Conservation (phyloP, 2,888 invertebrate species). For the Caenorhabditis sulstoni region DNA sequence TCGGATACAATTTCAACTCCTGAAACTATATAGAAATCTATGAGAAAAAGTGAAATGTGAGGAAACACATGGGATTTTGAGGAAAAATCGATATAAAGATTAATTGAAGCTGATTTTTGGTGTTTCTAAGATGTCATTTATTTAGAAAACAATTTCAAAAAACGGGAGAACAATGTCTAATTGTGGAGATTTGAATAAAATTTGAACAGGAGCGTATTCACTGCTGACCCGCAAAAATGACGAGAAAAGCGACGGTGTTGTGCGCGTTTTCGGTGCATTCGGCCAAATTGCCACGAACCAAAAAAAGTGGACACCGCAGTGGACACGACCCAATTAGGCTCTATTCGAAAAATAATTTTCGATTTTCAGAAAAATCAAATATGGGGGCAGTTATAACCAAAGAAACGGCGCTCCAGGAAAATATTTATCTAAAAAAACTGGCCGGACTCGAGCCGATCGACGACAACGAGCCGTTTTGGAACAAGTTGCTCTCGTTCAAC, state of each 20-base stretch:
- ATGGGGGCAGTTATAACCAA: slow-evolving; percentile 68
- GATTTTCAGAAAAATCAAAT: slow-evolving; percentile 50
- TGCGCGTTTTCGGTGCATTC: slow-evolving; percentile 19
- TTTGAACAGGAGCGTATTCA: slow-evolving; percentile 16
- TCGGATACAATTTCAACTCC: too few relatives aligned
- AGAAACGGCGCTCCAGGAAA: slow-evolving; percentile 67
- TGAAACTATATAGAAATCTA: too few relatives aligned
- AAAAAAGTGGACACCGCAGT: background rate
- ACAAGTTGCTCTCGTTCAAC: slow-evolving; percentile 90
- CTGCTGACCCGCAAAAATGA: slow-evolving; percentile 15
- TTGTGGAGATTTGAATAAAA: slow-evolving; percentile 1
- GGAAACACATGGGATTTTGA: background rate
- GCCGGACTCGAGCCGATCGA: slow-evolving; percentile 86
- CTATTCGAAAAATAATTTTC: slow-evolving; percentile 5
- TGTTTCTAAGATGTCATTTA: too few relatives aligned
- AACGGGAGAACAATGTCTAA: background rate
- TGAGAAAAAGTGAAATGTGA: too few relatives aligned
- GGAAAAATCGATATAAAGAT: too few relatives aligned
- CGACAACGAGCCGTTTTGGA: slow-evolving; percentile 94
- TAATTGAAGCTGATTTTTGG: too few relatives aligned
- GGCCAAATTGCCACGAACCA: slow-evolving; percentile 16
- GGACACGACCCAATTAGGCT: background rate
- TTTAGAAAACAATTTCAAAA: background rate
- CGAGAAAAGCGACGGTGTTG: background rate
- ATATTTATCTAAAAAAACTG: slow-evolving; percentile 71